These are phyloP conservation scores for Monochamus alternatus DNA, from an alignment of 2,888 invertebrate species.

Conservation along the genomic window DNA sequence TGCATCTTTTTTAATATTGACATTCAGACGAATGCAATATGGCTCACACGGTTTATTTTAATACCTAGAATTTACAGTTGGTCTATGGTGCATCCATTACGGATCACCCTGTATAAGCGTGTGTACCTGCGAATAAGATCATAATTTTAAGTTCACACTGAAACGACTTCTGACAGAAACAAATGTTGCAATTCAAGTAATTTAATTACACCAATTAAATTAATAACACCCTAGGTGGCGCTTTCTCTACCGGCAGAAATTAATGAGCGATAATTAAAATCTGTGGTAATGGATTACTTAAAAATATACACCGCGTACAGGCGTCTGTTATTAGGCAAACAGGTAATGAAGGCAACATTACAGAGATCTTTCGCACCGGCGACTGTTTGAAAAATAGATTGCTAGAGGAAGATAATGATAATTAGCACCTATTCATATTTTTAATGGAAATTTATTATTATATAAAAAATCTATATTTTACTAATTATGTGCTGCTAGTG, in stretches of 20 bases:
- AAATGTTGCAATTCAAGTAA: slow-evolving; percentile 10
- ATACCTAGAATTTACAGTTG: no score
- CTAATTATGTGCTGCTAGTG: no score
- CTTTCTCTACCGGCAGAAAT: background rate
- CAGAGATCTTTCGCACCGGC: background rate
- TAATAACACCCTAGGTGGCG: slow-evolving; percentile 24
- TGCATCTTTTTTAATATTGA: no score
- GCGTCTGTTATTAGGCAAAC: slow-evolving; percentile 16
- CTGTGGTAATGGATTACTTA: slow-evolving; percentile 18
- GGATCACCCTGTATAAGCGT: no score
- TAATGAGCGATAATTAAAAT: slow-evolving; percentile 17
- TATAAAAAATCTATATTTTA: no score
- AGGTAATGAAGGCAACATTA: background rate
- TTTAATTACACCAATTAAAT: slow-evolving; percentile 20
- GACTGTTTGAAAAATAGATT: slow-evolving; percentile 3
- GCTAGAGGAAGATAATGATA: background rate
- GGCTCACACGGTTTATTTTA: no score
- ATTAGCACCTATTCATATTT: no score
- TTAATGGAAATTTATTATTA: no score
- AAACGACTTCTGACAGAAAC: slow-evolving; percentile 2
- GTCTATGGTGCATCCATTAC: no score
- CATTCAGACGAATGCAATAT: no score
- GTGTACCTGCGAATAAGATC: no score
- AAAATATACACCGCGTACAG: slow-evolving; percentile 10
- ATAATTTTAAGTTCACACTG: no score